Evolutionary conservation across 2,888 invertebrate genomes (phyloP), one percentile per base, ranked within the genome.

Genomic region (Epirrhoe tristata): DNA sequence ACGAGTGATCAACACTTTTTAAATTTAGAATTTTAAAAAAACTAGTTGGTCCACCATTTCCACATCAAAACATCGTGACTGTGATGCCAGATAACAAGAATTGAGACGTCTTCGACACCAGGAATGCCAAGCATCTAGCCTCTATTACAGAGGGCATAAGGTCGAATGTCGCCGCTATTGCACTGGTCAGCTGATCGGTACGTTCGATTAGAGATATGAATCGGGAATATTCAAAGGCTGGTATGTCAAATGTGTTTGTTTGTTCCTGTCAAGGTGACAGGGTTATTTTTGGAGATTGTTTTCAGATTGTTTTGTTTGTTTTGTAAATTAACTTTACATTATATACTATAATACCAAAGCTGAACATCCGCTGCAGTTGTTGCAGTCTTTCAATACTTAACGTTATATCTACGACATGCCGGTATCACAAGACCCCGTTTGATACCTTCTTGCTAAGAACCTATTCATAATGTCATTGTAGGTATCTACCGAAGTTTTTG

Each of bases 201-300:
- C 62, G 77, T 82, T 83, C 83, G 91, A 90, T 90, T 90, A 87
- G 81, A 89, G 91, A 90, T 91, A 85, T 75, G 84, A 86, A 90
- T 90, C 90, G 80, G 76, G 84, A 85, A 83, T 85, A 87, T 88
- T 84, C 86, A 74, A 80, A 85, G 83, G 82, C 81, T 85, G 90
- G 82, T 81, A 82, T 82, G 82, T 82, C 81, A 82, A 78, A 77
- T 73, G 70, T 70, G 73, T 76, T 74, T 69, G 78, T 73, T 70
- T 77, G 78, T 77, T 81, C 70, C 75, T 75, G 75, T 72, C 74
- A 75, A 77, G 73, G 75, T 76, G 70, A 74, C 75, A 75, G 68
- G 63, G 62, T 66, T 56, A 57, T 60, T 64, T 67, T 70, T 69
- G 55, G 64, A 65, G 70, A 67, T 66, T 65, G 67, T 69, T 70